Percentiles rank a stretch among this genome's conserved stretches.
Conservation (phyloP, 2,888 invertebrate species). For the Drosophila neonasuta region DNA sequence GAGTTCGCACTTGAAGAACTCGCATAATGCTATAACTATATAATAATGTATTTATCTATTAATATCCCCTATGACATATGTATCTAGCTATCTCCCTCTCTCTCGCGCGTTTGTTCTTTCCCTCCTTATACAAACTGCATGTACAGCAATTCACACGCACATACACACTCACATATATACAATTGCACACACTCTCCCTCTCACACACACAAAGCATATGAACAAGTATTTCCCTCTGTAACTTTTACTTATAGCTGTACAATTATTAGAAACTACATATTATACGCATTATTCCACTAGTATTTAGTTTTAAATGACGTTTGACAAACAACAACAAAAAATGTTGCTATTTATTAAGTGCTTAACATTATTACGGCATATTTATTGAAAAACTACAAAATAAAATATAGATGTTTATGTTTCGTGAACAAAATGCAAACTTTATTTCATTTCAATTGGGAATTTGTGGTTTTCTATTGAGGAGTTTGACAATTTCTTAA, state of each 20-base stretch:
- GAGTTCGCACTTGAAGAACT: slow-evolving; percentile 14
- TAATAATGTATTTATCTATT: slow-evolving; percentile 30
- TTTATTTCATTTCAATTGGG: background rate
- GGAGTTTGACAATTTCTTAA: too few relatives aligned
- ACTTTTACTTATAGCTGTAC: slow-evolving; percentile 32
- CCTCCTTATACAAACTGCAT: slow-evolving; percentile 26
- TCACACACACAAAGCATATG: slow-evolving; percentile 8
- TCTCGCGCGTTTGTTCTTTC: slow-evolving; percentile 18
- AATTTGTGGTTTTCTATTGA: too few relatives aligned
- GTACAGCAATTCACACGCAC: slow-evolving; percentile 24
- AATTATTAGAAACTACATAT: slow-evolving; percentile 30
- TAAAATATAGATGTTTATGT: slow-evolving; percentile 39
- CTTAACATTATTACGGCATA: slow-evolving; percentile 48
- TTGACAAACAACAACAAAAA: slow-evolving; percentile 7
- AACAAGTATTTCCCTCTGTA: slow-evolving; percentile 54
- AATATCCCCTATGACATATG: slow-evolving; percentile 11
- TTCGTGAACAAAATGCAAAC: slow-evolving; percentile 46
- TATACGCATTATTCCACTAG: slow-evolving; percentile 53
- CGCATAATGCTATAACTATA: slow-evolving; percentile 10
- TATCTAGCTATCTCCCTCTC: background rate
- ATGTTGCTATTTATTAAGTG: slow-evolving; percentile 56
- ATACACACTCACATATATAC: background rate
- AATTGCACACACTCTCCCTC: background rate
- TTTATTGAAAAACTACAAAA: slow-evolving; percentile 52
- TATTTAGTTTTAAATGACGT: slow-evolving; percentile 48